Evolutionary conservation across 2,113 vertebrate species (phyloP), one percentile per base, ranked within the genome.

Genomic region (Calidris pygmaea): DNA sequence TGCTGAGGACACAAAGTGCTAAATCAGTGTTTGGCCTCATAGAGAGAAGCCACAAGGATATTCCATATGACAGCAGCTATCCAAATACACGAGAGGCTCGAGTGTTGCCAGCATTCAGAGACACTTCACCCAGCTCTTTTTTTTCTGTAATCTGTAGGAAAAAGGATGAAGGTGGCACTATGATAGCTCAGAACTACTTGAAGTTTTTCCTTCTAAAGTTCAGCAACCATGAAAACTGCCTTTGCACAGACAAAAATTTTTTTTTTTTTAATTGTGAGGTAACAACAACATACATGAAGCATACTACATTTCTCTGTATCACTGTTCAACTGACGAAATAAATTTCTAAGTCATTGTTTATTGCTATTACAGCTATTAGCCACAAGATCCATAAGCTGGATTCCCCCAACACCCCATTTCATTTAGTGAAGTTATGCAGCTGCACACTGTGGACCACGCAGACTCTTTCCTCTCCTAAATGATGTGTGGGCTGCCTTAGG

Each of bases 91-190:
- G 14, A 63, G 60, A 59, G 29, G 26, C 29, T 89, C 19, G 15
- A 29, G 10, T 5, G 6, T 9, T 62, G 67, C 22, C 59, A 67
- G 37, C 0, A 0, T 63, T 45, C 30, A 52, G 39, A 39, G 8
- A 21, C 4, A 13, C 7, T 15, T 81, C 34, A 75, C 12, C 1
- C 20, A 9, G 37, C 62, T 63, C 24, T 7, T 62, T 87, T 87
- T 92, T 55, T 81, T 24, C 63, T 58, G 16, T 56, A 30, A 43
- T 7, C 41, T 62, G 11, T 12, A 85, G 52, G 47, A 59, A 63
- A 81, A 87, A 80, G 12, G 30, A 75, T 55, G n/a, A 78, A 71
- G 39, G 22, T 65, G 12, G 37, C 41, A 59, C 19, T 32, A 4
- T 30, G 20, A 52, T 6, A 67, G 17, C 74, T 32, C 29, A 91